Base-by-base conservation (phyloP, 1,140 invertebrate genomes). In the Halictus rubicundus region DNA sequence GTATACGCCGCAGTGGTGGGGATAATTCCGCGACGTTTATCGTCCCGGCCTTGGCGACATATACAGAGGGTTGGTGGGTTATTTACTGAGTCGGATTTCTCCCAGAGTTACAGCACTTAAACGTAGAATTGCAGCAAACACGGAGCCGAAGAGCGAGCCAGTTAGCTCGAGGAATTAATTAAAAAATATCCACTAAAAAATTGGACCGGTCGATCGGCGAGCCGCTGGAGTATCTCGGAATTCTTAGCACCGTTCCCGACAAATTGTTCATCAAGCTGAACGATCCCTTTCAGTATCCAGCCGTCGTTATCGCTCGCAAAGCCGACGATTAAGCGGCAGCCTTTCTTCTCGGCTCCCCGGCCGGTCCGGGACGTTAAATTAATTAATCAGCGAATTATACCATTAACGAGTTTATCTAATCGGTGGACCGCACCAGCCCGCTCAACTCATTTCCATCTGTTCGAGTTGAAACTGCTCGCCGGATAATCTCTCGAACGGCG, bases 351-450 rank as follows among this genome's bases (percentile, higher is more conserved):
- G 27, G 32, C 19, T 21, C 12, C 25, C 23, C 1, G 25, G 25
- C 59, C n/a, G 19, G 8, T 19, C 9, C 32, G 32, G 61, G 32
- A 57, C 52, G 76, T 57, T 65, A 72, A 57, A 78, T 78, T 72
- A 78, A 78, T 72, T 65, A 78, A 78, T 78, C 69, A 57, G 27
- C 74, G 74, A 77, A 78, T 78, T 72, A 71, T 54, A 27, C 46
- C 32, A 78, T 72, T 72, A 78, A 78, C 60, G 68, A 64, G 75
- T 70, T 78, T 78, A 52, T 78, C 66, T 70, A 78, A 70, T 78
- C 59, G 68, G 16, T 54, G 25, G n/a, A 70, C 59, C 66, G 32
- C 66, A 16, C 46, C 23, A 12, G 4, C n/a, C 42, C n/a, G 5
- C 25, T 10, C 21, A 64, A 46, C 68, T 73, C 69, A 73, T 49